Evolutionary conservation across 2,888 invertebrate genomes (phyloP), one percentile per base, ranked within the genome.

Genomic region (Bruchidius siliquastri): DNA sequence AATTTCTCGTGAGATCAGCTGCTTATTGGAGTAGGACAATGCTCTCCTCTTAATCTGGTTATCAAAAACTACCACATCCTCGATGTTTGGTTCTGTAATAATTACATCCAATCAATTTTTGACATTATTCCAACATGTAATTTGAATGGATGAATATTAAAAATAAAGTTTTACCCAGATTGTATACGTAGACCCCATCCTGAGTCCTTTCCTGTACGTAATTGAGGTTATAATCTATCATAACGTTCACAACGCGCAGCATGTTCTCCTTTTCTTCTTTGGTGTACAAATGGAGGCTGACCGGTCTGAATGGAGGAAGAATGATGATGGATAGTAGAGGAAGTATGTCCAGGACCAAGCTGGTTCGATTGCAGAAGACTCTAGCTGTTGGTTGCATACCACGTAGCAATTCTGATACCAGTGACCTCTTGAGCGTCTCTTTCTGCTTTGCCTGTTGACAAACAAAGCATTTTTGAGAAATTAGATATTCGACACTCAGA

Each of bases 151-250:
- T 4, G 26, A 26, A 26, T 8, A 8, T 26, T 26, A 26, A 26
- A 26, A 26, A 26, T 49, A 49, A 68, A 21, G 20, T 73, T 77
- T 76, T 79, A 86, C 85, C 86, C 83, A 86, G 79, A 73, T 83
- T 83, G 83, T 89, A 94, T 22, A 90, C 89, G 86, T 95, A 96
- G 30, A 90, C 90, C 0, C 96, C 97, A 77, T 97, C 96, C 0
- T 87, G 86, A 6, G 89, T 89, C 72, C 93, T 91, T 75, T 94
- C 93, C 85, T 98, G 98, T 0, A 91, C 88, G 85, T 95, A 97
- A 73, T 91, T 92, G 77, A 98, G 87, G 75, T 96, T 97, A 86
- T 96, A 95, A 84, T 96, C 94, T 71, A 96, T 91, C 96, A 98
- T 95, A 0, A 94, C 90, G 78, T 92, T 90, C 18, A 97, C 93